Evolutionary conservation across 2,888 invertebrate genomes (phyloP).

Genomic region (Escarpia spicata): DNA sequence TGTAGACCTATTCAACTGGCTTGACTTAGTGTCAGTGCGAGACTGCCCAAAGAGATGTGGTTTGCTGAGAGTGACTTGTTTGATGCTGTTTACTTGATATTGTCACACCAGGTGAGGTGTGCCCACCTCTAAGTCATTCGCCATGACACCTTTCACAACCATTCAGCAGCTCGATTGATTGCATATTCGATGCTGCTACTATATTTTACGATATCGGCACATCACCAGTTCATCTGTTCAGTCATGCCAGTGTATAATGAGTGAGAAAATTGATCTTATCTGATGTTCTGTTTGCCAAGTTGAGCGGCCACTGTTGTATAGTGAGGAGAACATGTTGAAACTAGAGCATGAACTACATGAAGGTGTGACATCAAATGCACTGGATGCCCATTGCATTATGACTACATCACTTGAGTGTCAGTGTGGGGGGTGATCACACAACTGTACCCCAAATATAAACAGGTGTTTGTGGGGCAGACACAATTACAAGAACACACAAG

Average conservation of each 20-base stretch:
- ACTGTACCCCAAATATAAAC: background rate
- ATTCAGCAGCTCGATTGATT: background rate
- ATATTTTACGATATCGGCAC: background rate
- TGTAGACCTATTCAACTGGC: background rate
- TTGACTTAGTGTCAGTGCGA: background rate
- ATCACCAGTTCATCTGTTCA: background rate
- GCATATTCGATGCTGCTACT: background rate
- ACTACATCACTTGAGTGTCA: no score
- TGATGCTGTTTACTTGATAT: constrained; percentile 6
- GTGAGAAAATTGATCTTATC: background rate
- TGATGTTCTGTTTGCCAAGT: background rate
- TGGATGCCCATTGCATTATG: no score
- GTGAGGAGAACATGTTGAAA: background rate
- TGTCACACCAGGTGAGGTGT: background rate
- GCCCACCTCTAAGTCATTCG: background rate
- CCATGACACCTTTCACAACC: background rate
- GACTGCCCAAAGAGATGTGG: background rate
- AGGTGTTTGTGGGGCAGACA: background rate
- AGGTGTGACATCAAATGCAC: background rate
- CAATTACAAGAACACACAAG: background rate
- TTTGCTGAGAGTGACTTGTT: background rate
- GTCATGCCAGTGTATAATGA: background rate
- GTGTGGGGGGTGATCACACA: background rate
- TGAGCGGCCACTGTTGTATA: background rate
- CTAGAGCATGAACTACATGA: background rate